Evolutionary conservation across 2,113 vertebrate species (phyloP).

Genomic region (Clarias macrocephalus): DNA sequence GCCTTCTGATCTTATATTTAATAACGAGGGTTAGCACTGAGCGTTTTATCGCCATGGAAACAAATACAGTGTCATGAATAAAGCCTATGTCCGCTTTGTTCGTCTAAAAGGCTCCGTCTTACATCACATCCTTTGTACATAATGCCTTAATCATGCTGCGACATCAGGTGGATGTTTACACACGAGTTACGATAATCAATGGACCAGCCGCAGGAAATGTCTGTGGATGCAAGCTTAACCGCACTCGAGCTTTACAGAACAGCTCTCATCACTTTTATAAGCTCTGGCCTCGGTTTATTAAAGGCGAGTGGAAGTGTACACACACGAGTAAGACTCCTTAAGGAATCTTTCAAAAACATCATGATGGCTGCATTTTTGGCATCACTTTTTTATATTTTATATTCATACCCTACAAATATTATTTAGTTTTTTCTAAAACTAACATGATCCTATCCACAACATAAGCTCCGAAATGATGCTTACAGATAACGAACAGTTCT

Average conservation of each 20-base stretch:
- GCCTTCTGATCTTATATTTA: background rate
- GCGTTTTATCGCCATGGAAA: background rate
- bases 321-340: background rate
- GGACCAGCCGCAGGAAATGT: background rate
- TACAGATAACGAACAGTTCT: background rate
- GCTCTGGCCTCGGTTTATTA: background rate
- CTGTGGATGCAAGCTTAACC: background rate
- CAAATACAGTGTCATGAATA: background rate
- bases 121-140: background rate
- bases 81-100: background rate
- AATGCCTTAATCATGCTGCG: background rate
- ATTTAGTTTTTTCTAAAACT: background rate
- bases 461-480: too few species aligned
- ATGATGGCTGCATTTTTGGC: background rate
- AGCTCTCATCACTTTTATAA: background rate
- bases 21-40: background rate
- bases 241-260: background rate
- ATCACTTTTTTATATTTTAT: too few species aligned
- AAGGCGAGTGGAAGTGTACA: background rate
- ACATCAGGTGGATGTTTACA: background rate
- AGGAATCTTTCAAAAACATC: background rate
- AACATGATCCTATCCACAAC: background rate
- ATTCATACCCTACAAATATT: background rate
- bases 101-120: background rate
- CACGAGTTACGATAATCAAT: background rate